Evolutionary conservation across 37 sponge, comb jelly and placozoan species (phyloP), one percentile per base, ranked within the genome.

Genomic region (Oopsacas minuta): DNA sequence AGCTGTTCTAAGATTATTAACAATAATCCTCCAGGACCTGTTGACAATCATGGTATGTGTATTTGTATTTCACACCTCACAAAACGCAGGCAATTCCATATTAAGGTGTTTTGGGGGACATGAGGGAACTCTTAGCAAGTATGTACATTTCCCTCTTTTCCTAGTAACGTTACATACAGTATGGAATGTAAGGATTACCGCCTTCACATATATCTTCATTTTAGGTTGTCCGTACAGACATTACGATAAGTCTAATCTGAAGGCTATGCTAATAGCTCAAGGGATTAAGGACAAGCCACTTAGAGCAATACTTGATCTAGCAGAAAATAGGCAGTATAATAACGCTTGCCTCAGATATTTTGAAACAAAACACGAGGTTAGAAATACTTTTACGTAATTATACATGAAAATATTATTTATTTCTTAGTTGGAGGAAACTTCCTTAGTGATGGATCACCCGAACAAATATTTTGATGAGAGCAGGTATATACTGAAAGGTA

Each of bases 1-100:
- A 91, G 93, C 85, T 95, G 95, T 81, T 83, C 94, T 87, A 97
- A 94, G 90, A 94, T 97, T 36, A 94, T 97, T 38, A 91, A 82
- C 38, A 86, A 89, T 51, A 92, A 94, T 39, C 82, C 89, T 23
- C 98, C 98, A 12, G 88, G 85, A 7, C 83, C 90, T 25, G 93
- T 92, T 10, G 98, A 97, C 84, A 84, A 88, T 38, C 98, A 97
- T 52, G 98, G 95, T 93, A 37, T 28, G 85, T 12, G 12, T 36
- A 38, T 28, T 28, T 28, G 32, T 20, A 20, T 81, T n/a, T n/a
- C n/a, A n/a, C n/a, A n/a, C n/a, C n/a, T n/a, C n/a, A n/a, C n/a
- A n/a, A n/a, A n/a, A n/a, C n/a, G n/a, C n/a, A n/a, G n/a, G n/a
- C n/a, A n/a, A n/a, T n/a, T n/a, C n/a, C n/a, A n/a, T n/a, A n/a